These are phyloP conservation scores for Acanthiza pusilla DNA, from an alignment of 2,797 vertebrate genomes.

Conservation along the genomic window DNA sequence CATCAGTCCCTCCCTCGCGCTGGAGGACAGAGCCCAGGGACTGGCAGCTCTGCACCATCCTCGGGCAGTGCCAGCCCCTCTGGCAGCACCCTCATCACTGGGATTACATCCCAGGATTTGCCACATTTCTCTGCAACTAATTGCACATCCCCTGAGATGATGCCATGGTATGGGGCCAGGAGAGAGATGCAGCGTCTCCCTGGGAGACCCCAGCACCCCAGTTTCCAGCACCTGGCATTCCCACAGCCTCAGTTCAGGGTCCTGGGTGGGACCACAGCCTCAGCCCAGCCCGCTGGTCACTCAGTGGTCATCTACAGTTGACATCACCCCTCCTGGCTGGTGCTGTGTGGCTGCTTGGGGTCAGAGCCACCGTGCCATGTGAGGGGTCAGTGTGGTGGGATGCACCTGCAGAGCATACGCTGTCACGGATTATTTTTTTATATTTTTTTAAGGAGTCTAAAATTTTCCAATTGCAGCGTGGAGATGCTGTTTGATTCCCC, in stretches of 20 bases:
- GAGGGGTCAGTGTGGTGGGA: not conserved
- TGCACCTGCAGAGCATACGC: slow-evolving; percentile 36
- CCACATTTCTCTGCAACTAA: not conserved
- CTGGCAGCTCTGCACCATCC: not conserved
- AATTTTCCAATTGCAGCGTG: slow-evolving; percentile 26
- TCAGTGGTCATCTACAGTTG: fast-evolving
- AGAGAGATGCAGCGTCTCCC: not conserved
- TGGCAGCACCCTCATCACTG: not conserved
- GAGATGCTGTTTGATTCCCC: slow-evolving; percentile 41
- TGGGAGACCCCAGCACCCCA: not conserved
- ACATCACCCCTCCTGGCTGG: not conserved
- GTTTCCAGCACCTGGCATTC: not conserved
- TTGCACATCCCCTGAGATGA: fast-evolving
- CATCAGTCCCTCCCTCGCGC: not conserved
- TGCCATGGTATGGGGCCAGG: fast-evolving
- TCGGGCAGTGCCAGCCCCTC: not conserved
- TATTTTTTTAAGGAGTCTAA: not conserved
- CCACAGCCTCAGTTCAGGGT: fast-evolving
- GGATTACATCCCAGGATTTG: not conserved
- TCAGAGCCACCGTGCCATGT: fast-evolving
- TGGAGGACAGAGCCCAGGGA: not conserved
- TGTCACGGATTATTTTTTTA: not conserved
- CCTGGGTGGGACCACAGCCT: not conserved
- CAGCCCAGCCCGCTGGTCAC: not conserved
- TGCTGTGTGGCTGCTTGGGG: not conserved